phyloP scores from a whole-genome alignment of 2,888 invertebrate genomes.

The Chymomyza fuscimana region DNA sequence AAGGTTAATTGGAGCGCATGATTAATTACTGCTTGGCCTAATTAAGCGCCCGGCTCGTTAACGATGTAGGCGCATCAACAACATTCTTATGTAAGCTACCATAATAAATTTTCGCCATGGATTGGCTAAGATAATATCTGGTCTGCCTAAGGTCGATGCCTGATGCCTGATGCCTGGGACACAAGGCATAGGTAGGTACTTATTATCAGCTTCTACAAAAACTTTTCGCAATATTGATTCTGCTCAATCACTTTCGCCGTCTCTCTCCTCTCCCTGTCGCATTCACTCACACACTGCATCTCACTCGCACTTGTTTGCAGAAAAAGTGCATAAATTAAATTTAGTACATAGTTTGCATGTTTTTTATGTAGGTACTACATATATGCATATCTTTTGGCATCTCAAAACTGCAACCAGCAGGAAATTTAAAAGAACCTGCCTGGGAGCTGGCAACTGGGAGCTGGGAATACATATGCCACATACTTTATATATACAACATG shows the following conservation, averaged over 20 bases:
- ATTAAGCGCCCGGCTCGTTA: constrained; percentile 65
- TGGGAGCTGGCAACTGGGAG: not conserved
- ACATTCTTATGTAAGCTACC: not conserved
- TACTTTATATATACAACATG: not conserved
- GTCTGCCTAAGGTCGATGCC: no score
- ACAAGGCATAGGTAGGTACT: not conserved
- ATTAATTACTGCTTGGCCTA: constrained; percentile 69
- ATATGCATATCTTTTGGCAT: not conserved
- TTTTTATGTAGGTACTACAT: not conserved
- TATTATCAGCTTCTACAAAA: not conserved
- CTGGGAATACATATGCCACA: not conserved
- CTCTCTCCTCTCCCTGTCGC: not conserved
- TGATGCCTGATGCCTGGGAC: no score
- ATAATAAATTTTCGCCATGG: not conserved
- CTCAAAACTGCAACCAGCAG: not conserved
- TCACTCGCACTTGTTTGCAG: no score
- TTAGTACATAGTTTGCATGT: not conserved
- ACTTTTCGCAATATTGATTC: not conserved
- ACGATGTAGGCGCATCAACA: constrained; percentile 31
- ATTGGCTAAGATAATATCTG: not conserved
- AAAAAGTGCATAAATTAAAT: not conserved
- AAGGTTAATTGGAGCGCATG: constrained; percentile 66
- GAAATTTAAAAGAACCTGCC: not conserved
- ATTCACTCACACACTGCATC: no score
- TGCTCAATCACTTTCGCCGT: not conserved